Conservation (phyloP, 1,140 invertebrate species). For the Zaprionus ornatus region DNA sequence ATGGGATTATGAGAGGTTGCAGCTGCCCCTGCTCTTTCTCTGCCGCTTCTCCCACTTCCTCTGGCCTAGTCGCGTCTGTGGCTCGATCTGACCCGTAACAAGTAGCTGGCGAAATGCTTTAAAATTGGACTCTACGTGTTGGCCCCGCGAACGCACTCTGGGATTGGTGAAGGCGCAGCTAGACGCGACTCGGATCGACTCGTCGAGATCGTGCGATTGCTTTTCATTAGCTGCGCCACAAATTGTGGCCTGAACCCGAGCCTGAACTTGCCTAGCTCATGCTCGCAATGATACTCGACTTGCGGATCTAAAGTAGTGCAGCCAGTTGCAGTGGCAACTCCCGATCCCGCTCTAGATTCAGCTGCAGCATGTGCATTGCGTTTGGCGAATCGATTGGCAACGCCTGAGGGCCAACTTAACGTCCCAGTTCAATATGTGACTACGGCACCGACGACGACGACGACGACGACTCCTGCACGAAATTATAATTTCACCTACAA, state of each 20-base stretch:
- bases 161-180: neutral
- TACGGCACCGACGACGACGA: slow-evolving; percentile 4
- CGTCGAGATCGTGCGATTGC: slow-evolving; percentile 72
- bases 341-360: neutral
- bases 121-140: slow-evolving; percentile 77
- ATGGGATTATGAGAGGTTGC: slow-evolving; percentile 71
- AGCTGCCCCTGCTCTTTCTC: slow-evolving; percentile 6
- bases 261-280: slow-evolving; percentile 43
- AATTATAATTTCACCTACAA: slow-evolving; percentile 78
- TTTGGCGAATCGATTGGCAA: slow-evolving; percentile 75
- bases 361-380: slow-evolving; percentile 61
- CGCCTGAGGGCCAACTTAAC: slow-evolving; percentile 47
- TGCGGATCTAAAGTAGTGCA: slow-evolving; percentile 65
- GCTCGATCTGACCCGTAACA: slow-evolving; percentile 64
- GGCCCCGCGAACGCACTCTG: slow-evolving; percentile 61
- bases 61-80: neutral
- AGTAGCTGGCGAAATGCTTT: slow-evolving; percentile 76
- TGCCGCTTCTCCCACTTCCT: neutral
- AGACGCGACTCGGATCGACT: slow-evolving; percentile 22
- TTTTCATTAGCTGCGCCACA: slow-evolving; percentile 68
- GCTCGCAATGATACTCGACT: neutral
- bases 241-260: slow-evolving; percentile 64
- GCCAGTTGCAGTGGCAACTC: slow-evolving; percentile 4
- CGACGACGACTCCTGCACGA: slow-evolving; percentile 54
- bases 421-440: slow-evolving; percentile 47